Base-by-base conservation (phyloP, 2,888 invertebrate species). In the Chorisops tibialis region DNA sequence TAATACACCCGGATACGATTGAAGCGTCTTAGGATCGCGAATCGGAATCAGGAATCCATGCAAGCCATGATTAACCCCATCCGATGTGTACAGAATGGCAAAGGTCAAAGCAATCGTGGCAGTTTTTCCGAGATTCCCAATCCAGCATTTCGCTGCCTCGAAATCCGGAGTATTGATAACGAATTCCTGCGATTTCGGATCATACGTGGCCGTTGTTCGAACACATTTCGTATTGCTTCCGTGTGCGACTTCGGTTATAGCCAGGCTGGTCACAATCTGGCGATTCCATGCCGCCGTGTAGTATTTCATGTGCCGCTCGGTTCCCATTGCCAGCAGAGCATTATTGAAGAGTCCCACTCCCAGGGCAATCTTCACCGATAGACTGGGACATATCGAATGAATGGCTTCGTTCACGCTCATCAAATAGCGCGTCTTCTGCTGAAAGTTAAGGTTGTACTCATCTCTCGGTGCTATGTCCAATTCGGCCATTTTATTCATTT, bases 71-170 rank as follows among this genome's bases (percentile, higher is more conserved):
- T 83, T 85, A 39, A 82, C 80, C 0, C 87, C 89, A 74, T 90
- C 88, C 0, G 87, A 84, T 0, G 91, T 91, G 71, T 89, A 86
- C 63, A 96, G 82, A 79, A 95, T 95, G 1, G 96, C 96, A 80
- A 94, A 96, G 2, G 95, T 84, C 65, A 94, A 79, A 0, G 91
- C 90, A 72, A 93, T 87, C 0, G 93, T 93, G 64, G 93, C 91
- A 9, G 88, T 90, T 78, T 89, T 87, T 43, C 88, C 87, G 80
- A 93, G 82, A 80, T 94, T 95, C 70, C 97, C 97, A 71, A 89
- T 87, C 96, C 96, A 97, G 79, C 94, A 94, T 82, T 98, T 98
- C 59, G 94, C 93, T 7, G 96, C 93, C 78, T 96, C 91, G 80
- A 96, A 91, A 79, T 94, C 91, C 0, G 97, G 96, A 1, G 96